phyloP scores from a whole-genome alignment of 2,888 invertebrate species.

The Diachrysia chrysitis region DNA sequence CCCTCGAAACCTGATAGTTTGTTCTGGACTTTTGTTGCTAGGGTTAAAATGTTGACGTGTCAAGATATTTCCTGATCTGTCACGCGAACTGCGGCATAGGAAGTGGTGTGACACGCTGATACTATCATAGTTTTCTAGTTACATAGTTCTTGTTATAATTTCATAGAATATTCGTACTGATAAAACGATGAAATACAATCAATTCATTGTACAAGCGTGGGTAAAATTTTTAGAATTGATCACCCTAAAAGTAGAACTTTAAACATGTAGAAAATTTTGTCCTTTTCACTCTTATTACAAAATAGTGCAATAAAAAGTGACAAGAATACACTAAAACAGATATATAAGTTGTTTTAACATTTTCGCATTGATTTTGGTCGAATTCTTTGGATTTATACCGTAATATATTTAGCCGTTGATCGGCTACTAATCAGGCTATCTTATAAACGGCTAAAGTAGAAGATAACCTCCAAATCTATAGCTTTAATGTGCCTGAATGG shows the following conservation, averaged over 20 bases:
- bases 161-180: neutral
- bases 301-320: neutral
- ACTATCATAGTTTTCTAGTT: neutral
- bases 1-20: constrained; percentile 59
- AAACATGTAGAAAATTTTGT: neutral
- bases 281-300: neutral
- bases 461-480: constrained; percentile 2
- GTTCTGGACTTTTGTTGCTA: constrained; percentile 54
- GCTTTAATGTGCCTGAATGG: neutral
- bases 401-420: neutral
- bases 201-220: neutral
- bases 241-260: neutral
- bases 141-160: neutral
- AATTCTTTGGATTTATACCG: neutral
- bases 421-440: neutral
- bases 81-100: constrained; percentile 43
- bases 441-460: neutral
- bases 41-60: constrained; percentile 45
- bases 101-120: constrained; percentile 19
- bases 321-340: neutral
- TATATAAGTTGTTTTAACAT: too few species aligned
- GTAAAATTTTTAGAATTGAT: neutral
- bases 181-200: neutral
- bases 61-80: constrained; percentile 54
- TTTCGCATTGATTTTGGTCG: neutral